Percentiles rank a stretch among this genome's conserved stretches.
These are phyloP conservation scores for Acanthaster planci DNA, from an alignment of 35 echinoderm and acorn worm species.

Conservation along the genomic window DNA sequence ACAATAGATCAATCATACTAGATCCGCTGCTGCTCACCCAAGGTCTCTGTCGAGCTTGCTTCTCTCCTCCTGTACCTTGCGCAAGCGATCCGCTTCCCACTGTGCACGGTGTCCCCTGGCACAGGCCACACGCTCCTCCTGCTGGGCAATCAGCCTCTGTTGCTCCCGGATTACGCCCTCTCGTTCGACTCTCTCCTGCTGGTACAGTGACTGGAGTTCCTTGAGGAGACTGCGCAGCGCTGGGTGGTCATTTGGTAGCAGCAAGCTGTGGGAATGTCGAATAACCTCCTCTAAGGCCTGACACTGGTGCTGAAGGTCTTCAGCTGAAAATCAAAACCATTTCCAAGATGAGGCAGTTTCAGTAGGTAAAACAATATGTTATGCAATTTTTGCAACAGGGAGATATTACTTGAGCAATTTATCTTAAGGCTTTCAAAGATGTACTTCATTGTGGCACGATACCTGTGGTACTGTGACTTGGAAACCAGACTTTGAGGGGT, in stretches of 20 bases:
- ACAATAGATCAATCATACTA: no score
- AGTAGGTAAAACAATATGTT: no score
- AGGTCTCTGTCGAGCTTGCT: constrained; percentile 14
- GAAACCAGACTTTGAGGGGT: no score
- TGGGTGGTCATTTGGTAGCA: background rate
- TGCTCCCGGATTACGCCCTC: background rate
- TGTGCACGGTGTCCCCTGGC: background rate
- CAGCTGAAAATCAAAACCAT: background rate
- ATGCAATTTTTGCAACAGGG: no score
- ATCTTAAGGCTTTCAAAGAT: no score
- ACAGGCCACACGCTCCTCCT: background rate
- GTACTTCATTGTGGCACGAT: no score
- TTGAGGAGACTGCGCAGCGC: background rate
- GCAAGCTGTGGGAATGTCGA: background rate
- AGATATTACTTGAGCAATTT: no score
- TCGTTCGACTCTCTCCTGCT: background rate
- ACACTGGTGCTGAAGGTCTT: background rate
- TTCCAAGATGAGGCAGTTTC: no score
- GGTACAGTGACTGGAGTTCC: background rate
- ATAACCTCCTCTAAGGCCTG: background rate
- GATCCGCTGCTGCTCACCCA: background rate
- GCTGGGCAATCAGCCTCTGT: background rate
- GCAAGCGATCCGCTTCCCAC: background rate
- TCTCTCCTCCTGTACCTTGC: background rate
- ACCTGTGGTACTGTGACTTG: no score